Percentiles rank a stretch among this genome's conserved stretches.
Conservation (phyloP, 2,113 vertebrate species). For the Fregata magnificens region DNA sequence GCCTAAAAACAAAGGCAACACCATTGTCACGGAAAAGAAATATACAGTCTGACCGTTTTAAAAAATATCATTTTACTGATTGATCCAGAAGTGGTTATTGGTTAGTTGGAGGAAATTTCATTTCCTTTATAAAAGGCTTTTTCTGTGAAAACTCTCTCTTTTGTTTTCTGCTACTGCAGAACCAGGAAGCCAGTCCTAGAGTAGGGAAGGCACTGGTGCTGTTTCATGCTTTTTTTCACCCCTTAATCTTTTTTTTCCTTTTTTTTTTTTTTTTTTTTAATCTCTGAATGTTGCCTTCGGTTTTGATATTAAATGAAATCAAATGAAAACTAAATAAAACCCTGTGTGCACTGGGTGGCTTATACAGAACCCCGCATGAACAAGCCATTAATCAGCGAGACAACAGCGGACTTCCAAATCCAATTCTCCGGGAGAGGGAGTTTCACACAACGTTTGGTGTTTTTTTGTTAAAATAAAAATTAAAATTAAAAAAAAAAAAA, state of each 20-base stretch:
- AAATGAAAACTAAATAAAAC: conserved; percentile 10
- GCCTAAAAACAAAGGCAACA: conserved; percentile 86
- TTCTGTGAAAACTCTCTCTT: conserved; percentile 77
- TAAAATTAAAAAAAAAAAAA: conserved; percentile 3
- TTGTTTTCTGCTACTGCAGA: conserved; percentile 64
- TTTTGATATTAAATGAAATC: conserved; percentile 38
- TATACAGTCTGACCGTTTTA: conserved; percentile 74
- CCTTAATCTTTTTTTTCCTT: background rate
- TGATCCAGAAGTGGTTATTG: conserved; percentile 72
- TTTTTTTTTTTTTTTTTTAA: background rate
- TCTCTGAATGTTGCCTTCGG: conserved; percentile 42
- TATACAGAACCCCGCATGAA: conserved; percentile 34
- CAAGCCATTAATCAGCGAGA: conserved; percentile 71
- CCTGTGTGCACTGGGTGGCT: conserved; percentile 48
- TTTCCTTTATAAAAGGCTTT: conserved; percentile 83
- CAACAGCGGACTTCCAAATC: conserved; percentile 72
- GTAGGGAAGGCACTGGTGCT: conserved; percentile 86
- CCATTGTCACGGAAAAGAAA: conserved; percentile 82
- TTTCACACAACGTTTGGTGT: conserved; percentile 55
- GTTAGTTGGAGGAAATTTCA: conserved; percentile 72
- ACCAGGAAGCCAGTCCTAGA: conserved; percentile 72
- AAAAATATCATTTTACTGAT: conserved; percentile 90
- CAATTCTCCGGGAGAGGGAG: conserved; percentile 39
- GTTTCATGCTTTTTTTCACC: conserved; percentile 69
- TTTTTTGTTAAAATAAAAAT: conserved; percentile 45